Conservation (phyloP, 2,113 vertebrate genomes). For the Hemiscyllium ocellatum region DNA sequence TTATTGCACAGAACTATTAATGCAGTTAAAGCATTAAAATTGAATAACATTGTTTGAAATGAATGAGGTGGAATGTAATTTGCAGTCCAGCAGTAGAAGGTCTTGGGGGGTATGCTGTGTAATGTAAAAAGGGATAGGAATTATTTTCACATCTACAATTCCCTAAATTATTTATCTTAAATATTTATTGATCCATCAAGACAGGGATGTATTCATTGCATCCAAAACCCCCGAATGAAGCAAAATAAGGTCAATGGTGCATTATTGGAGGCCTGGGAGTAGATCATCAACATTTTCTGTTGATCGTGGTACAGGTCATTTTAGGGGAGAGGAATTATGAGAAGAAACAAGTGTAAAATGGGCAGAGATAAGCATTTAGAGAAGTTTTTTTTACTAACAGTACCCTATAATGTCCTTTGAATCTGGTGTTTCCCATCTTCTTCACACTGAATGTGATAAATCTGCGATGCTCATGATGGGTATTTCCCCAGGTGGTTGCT, state of each 20-base stretch:
- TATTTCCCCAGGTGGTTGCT: neutral
- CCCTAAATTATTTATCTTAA: neutral
- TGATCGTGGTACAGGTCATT: neutral
- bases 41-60: neutral
- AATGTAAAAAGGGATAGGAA: neutral
- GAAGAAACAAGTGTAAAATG: neutral
- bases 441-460: neutral
- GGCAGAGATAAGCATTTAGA: neutral
- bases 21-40: neutral
- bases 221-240: neutral
- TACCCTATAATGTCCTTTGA: neutral
- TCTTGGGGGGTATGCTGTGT: too few species aligned
- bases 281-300: neutral
- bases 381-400: neutral
- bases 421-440: neutral
- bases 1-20: neutral
- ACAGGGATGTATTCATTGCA: neutral
- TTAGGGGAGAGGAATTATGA: neutral
- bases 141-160: neutral
- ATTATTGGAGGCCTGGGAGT: neutral
- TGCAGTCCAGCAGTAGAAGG: neutral
- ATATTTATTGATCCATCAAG: neutral
- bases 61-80: neutral
- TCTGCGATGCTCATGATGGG: neutral
- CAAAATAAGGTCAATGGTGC: neutral